phyloP scores from a whole-genome alignment of 92 coral and sea anemone species.

The Metridium senile region DNA sequence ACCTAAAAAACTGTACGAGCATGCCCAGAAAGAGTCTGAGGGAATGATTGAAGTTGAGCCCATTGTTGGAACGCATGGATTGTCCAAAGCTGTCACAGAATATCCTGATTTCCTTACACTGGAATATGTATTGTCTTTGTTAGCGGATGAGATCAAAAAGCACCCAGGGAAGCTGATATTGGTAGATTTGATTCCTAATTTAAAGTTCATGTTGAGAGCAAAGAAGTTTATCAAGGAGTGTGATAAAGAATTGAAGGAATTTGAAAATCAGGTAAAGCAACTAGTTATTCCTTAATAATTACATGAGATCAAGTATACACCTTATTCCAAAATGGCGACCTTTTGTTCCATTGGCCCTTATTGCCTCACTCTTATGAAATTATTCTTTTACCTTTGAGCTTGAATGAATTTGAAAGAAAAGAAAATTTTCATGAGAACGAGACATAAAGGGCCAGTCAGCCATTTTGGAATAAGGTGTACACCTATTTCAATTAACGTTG shows the following conservation, averaged over 20 bases:
- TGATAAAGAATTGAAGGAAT: constrained; percentile 74
- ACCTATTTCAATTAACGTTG: too few relatives aligned
- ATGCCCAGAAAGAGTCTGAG: constrained; percentile 13
- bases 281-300: too few relatives aligned
- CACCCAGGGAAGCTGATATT: constrained; percentile 65
- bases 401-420: too few relatives aligned
- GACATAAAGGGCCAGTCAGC: too few relatives aligned
- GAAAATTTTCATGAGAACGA: too few relatives aligned
- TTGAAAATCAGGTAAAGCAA: constrained; percentile 83
- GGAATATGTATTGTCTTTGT: constrained; percentile 70
- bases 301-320: too few relatives aligned
- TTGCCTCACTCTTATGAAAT: too few relatives aligned
- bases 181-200: constrained; percentile 82
- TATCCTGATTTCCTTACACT: constrained; percentile 63
- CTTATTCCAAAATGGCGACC: too few relatives aligned
- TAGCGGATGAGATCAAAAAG: constrained; percentile 62
- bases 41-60: constrained; percentile 38
- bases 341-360: too few relatives aligned
- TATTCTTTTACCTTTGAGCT: too few relatives aligned
- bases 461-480: too few relatives aligned
- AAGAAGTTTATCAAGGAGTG: constrained; percentile 76
- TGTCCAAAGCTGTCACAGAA: constrained; percentile 51
- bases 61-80: constrained; percentile 58
- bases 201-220: constrained; percentile 75
- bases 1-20: constrained; percentile 48